A percentile compares a stretch with the other conserved stretches of the same genome.
phyloP scores from a whole-genome alignment of 2,113 vertebrate species.

The Eolophus roseicapilla region DNA sequence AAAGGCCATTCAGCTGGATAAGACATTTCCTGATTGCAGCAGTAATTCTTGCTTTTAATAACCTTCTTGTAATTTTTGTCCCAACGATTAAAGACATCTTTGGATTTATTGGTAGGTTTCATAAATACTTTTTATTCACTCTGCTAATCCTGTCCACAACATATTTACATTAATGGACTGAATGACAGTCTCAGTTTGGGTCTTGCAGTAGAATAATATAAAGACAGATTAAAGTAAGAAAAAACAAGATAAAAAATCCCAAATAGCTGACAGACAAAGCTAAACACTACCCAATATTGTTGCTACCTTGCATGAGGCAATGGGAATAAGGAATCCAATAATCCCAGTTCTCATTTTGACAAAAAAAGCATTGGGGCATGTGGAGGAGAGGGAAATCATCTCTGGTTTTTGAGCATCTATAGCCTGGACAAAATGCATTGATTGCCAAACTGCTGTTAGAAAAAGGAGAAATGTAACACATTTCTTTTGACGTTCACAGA shows the following conservation, averaged over 20 bases:
- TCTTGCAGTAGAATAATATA: neutral
- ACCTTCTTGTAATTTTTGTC: constrained; percentile 94
- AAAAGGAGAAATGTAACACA: neutral
- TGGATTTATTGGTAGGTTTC: constrained; percentile 93
- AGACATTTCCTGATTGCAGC: constrained; percentile 88
- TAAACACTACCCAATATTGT: neutral
- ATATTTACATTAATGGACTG: neutral
- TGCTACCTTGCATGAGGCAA: neutral
- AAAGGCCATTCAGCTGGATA: constrained; percentile 90
- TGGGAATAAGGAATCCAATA: neutral
- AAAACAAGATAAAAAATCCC: neutral
- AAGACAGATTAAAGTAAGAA: neutral
- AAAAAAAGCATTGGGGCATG: neutral
- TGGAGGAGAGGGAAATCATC: neutral
- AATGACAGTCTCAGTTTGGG: neutral
- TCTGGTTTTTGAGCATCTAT: neutral
- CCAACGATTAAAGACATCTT: constrained; percentile 98
- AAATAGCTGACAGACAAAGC: neutral
- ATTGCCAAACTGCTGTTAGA: neutral
- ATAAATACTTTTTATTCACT: neutral
- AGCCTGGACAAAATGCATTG: neutral
- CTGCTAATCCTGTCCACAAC: neutral
- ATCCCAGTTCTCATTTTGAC: neutral
- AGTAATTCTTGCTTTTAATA: constrained; percentile 84
- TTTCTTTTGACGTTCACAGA: neutral